Base-by-base conservation (phyloP, 2,797 vertebrate species). In the Pyrocephalus nanus region DNA sequence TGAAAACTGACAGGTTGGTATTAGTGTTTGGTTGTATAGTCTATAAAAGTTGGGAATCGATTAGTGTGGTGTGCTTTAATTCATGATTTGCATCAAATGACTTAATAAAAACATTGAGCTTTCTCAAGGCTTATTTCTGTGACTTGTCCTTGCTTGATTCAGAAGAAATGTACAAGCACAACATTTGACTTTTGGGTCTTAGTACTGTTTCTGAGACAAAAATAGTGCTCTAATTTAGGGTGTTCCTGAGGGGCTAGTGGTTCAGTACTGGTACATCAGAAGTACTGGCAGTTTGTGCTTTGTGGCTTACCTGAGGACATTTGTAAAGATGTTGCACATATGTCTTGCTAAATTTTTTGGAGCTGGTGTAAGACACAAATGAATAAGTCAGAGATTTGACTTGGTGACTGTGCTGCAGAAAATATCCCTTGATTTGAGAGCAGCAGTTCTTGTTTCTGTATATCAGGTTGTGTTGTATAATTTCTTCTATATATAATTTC, bases 1-100 rank as follows among this genome's bases (percentile, higher is more conserved):
- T 84, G 82, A 80, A 86, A 90, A 42, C 66, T 84, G 83, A n/a
- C 79, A 60, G 70, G 55, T 70, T 91, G 80, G 5, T 71, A 42
- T 26, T 81, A 84, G 48, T 18, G 27, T 84, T 92, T 36, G 42
- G 71, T 85, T 0, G 0, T 60, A 48, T 54, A 75, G 72, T 79
- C 62, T 91, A 5, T 88, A 12, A 72, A 91, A 64, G 60, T 64
- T 79, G 60, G 38, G 64, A 73, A 64, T 61, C 3, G 12, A 50
- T 84, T 32, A 6, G 9, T 73, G n/a, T 91, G 66, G 67, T 75
- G 42, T 75, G 67, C 70, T 79, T 81, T 50, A 50, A 51, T 70
- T 92, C 9, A 18, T 60, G 27, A 47, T 88, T 93, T 70, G 48
- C 58, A 77, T 88, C 50, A 47, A 86, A 75, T 48, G 30, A 47